phyloP scores from a whole-genome alignment of 2,888 invertebrate species.

The Melanchra persicariae region DNA sequence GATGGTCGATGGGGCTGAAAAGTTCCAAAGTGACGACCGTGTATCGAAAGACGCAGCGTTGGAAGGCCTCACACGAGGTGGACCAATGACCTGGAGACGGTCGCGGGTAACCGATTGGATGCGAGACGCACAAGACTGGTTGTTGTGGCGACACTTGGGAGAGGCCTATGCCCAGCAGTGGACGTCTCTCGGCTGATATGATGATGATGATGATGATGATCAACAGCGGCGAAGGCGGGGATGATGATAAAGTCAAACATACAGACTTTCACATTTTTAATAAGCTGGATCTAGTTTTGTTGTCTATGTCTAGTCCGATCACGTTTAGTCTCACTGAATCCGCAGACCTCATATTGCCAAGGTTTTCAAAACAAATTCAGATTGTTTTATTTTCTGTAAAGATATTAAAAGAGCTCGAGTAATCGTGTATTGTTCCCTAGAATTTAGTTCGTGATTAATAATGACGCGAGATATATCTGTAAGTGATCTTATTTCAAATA shows the following conservation, averaged over 20 bases:
- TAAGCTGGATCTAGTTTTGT: constrained; percentile 11
- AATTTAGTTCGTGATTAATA: constrained; percentile 14
- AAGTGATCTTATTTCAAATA: neutral
- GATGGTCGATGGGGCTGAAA: too few species aligned
- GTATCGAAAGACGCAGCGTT: too few species aligned
- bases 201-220: too few species aligned
- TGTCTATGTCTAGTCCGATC: neutral
- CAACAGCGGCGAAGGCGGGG: too few species aligned
- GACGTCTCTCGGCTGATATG: too few species aligned
- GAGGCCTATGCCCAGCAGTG: too few species aligned
- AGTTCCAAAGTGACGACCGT: too few species aligned
- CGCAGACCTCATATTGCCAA: constrained; percentile 26
- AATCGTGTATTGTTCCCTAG: constrained; percentile 2
- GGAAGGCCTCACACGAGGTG: too few species aligned
- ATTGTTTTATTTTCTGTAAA: constrained; percentile 1
- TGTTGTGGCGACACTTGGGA: too few species aligned
- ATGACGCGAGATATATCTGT: neutral
- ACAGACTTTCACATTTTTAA: constrained; percentile 1
- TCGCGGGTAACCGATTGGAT: too few species aligned
- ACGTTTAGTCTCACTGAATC: constrained; percentile 38
- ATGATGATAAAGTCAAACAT: neutral
- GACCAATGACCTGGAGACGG: too few species aligned
- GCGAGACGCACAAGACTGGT: too few species aligned
- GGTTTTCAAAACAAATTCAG: constrained; percentile 46
- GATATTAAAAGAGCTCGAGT: constrained; percentile 21